A percentile compares a stretch with the other conserved stretches of the same genome.
Evolutionary conservation across 2,797 vertebrate genomes (phyloP).

Genomic region (Sebastes hubbsi): DNA sequence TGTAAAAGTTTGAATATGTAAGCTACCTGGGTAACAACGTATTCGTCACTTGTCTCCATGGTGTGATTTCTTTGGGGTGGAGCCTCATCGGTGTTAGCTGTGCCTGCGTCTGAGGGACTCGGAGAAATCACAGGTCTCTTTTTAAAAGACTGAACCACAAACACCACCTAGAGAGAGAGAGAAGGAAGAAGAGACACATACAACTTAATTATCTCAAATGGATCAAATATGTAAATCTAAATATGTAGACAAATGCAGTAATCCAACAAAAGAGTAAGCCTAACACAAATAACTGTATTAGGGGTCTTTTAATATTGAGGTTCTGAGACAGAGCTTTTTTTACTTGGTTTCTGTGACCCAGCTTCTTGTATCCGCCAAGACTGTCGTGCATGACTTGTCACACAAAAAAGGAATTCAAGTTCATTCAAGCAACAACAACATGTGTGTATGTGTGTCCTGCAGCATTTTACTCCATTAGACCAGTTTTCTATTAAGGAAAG

Average conservation of each 20-base stretch:
- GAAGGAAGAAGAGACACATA: not conserved
- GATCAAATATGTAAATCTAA: not conserved
- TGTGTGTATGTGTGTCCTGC: constrained; percentile 31
- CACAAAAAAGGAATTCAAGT: constrained; percentile 19
- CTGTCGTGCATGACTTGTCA: not conserved
- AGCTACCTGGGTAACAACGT: constrained; percentile 75
- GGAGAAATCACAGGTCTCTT: constrained; percentile 84
- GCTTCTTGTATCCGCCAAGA: not conserved
- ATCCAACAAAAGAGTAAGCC: not conserved
- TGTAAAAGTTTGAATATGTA: not conserved
- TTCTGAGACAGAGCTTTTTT: not conserved
- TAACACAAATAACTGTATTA: not conserved
- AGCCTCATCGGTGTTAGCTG: constrained; percentile 84
- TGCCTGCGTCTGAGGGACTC: constrained; percentile 81
- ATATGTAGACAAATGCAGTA: not conserved
- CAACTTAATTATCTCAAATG: not conserved
- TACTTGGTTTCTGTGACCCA: constrained; percentile 17
- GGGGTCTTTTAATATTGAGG: no score
- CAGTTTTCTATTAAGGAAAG: not conserved
- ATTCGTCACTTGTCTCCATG: constrained; percentile 81
- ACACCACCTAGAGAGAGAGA: constrained; percentile 83
- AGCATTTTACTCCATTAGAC: constrained; percentile 57
- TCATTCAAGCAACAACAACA: constrained; percentile 24
- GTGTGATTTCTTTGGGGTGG: constrained; percentile 85
- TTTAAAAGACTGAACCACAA: constrained; percentile 93